Conservation (phyloP, 1,140 invertebrate genomes). For the Oedothorax gibbosus region DNA sequence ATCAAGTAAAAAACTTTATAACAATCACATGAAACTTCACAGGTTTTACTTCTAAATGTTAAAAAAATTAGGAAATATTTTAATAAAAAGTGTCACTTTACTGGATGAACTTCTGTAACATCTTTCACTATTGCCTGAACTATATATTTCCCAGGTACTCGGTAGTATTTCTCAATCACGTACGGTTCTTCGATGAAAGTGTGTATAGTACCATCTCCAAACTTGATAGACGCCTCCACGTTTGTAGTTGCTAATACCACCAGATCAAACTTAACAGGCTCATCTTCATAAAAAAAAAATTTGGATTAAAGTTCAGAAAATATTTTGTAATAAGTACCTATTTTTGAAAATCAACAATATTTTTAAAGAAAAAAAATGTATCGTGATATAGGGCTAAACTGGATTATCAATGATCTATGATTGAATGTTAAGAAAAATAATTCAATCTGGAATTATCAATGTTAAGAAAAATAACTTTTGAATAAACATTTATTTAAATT, state of each 20-base stretch:
- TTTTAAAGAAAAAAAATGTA: no score
- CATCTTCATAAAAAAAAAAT: constrained; percentile 18
- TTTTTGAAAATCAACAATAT: no score
- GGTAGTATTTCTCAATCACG: constrained; percentile 26
- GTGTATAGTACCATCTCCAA: constrained; percentile 27
- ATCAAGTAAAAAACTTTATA: no score
- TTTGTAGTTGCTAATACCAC: neutral
- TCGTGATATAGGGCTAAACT: no score
- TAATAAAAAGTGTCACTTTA: constrained; percentile 1
- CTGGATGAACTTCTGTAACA: constrained; percentile 4
- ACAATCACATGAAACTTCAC: no score
- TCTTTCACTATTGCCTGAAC: constrained; percentile 12
- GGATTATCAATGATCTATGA: no score
- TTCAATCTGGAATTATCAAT: no score
- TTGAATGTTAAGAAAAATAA: no score
- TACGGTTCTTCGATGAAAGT: constrained; percentile 5
- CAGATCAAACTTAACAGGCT: constrained; percentile 13
- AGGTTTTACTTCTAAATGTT: neutral
- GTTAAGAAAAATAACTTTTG: no score
- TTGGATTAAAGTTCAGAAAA: no score
- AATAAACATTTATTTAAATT: no score
- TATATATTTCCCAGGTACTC: constrained; percentile 26
- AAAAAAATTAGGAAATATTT: constrained; percentile 11
- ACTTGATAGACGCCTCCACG: neutral
- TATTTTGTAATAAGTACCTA: no score